Conservation (phyloP, 2,888 invertebrate genomes). For the Stenodera caucasica region DNA sequence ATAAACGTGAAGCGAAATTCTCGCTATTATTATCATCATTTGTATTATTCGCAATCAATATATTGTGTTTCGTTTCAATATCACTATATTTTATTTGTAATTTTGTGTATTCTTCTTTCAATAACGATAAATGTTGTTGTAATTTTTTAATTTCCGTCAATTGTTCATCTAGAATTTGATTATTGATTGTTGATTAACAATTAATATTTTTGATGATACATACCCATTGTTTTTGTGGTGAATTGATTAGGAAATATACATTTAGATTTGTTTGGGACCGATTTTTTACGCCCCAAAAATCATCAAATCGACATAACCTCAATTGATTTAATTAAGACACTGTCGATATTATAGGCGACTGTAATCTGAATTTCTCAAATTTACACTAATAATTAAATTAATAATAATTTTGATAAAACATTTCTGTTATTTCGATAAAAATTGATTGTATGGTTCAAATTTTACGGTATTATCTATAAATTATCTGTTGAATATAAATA, state of each 20-base stretch:
- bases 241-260: not conserved
- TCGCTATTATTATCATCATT: constrained; percentile 61
- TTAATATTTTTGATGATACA: not conserved
- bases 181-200: not conserved
- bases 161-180: constrained; percentile 57
- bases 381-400: not conserved
- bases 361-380: not conserved
- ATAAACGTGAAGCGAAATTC: constrained; percentile 81
- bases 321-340: too few species aligned
- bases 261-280: not conserved
- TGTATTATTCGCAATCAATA: constrained; percentile 63
- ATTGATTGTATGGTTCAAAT: too few species aligned
- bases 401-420: constrained; percentile 48
- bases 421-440: too few species aligned
- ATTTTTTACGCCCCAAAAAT: not conserved
- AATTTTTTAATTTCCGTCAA: constrained; percentile 65
- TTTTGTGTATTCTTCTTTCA: constrained; percentile 90
- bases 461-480: too few species aligned
- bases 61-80: constrained; percentile 81
- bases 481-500: too few species aligned
- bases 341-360: not conserved
- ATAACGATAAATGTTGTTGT: constrained; percentile 81
- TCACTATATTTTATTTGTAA: constrained; percentile 80
- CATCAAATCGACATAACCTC: not conserved
- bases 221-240: not conserved